phyloP scores from a whole-genome alignment of 2,888 invertebrate genomes.

The Anthrax anthrax region DNA sequence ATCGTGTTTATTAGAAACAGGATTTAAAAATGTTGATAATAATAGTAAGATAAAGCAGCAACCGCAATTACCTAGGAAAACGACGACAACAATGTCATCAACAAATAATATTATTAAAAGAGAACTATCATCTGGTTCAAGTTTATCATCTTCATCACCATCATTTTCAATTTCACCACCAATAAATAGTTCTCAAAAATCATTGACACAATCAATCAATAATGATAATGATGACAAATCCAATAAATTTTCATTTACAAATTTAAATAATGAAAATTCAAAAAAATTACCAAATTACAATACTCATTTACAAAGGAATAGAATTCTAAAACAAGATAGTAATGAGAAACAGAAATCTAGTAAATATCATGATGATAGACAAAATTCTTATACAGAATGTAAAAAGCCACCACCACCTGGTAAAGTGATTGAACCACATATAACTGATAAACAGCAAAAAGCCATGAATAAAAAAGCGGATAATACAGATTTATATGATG shows the following conservation, averaged over 20 bases:
- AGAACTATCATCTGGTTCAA: conserved; percentile 13
- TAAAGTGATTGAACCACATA: too few relatives aligned
- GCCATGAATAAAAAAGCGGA: too few relatives aligned
- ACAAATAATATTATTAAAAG: not conserved
- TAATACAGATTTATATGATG: conserved; percentile 26
- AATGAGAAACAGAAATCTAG: too few relatives aligned
- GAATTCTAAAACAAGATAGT: too few relatives aligned
- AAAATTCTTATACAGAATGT: too few relatives aligned
- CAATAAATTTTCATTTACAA: not conserved
- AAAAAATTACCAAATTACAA: not conserved
- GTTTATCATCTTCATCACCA: conserved; percentile 27
- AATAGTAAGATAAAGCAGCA: too few relatives aligned
- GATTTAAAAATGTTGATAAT: not conserved
- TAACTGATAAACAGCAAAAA: too few relatives aligned
- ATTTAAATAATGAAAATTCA: not conserved
- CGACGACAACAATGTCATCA: not conserved
- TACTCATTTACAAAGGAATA: too few relatives aligned
- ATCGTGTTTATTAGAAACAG: too few relatives aligned
- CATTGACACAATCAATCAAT: not conserved
- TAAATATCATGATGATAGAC: too few relatives aligned
- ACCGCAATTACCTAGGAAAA: too few relatives aligned
- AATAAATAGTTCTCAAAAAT: not conserved
- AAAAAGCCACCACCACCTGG: too few relatives aligned
- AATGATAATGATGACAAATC: not conserved
- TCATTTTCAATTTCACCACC: conserved; percentile 30